phyloP scores from a whole-genome alignment of 2,113 vertebrate species.

The Narcine bancroftii region DNA sequence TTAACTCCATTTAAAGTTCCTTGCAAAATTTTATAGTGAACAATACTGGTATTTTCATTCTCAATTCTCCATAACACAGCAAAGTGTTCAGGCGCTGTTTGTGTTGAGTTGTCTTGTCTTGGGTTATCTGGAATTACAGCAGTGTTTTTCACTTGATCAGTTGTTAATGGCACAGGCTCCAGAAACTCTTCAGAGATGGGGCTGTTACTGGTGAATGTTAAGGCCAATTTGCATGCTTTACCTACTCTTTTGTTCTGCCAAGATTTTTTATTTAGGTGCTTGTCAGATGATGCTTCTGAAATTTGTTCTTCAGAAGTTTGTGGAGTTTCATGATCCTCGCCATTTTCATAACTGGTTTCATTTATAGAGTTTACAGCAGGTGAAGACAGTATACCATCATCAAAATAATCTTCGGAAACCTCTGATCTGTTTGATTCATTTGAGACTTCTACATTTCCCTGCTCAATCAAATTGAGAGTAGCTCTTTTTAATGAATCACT shows the following conservation, averaged over 20 bases:
- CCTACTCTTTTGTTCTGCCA: conserved; percentile 55
- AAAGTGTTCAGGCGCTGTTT: conserved; percentile 84
- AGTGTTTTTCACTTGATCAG: neutral
- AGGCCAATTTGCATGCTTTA: conserved; percentile 67
- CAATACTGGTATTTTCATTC: conserved; percentile 51
- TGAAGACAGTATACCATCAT: conserved; percentile 34
- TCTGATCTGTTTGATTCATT: conserved; percentile 40
- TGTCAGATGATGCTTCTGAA: conserved; percentile 14
- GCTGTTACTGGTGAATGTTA: conserved; percentile 64
- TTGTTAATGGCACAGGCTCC: neutral
- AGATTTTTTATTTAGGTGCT: conserved; percentile 47
- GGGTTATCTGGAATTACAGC: neutral
- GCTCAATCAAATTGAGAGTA: neutral
- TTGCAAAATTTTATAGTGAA: conserved; percentile 55
- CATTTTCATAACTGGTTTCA: conserved; percentile 41
- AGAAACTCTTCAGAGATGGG: conserved; percentile 39
- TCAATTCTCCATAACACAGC: conserved; percentile 79
- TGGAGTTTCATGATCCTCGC: conserved; percentile 39
- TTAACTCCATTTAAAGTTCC: conserved; percentile 64
- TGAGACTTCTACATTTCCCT: conserved; percentile 55
- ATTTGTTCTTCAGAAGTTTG: conserved; percentile 37
- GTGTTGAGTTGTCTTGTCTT: conserved; percentile 46
- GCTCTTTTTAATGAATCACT: conserved; percentile 36
- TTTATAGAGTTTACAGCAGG: conserved; percentile 38
- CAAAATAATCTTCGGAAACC: neutral